Percentiles rank a stretch among this genome's conserved stretches.
phyloP scores from a whole-genome alignment of 2,797 vertebrate genomes.

The Thripadectes ignobilis region DNA sequence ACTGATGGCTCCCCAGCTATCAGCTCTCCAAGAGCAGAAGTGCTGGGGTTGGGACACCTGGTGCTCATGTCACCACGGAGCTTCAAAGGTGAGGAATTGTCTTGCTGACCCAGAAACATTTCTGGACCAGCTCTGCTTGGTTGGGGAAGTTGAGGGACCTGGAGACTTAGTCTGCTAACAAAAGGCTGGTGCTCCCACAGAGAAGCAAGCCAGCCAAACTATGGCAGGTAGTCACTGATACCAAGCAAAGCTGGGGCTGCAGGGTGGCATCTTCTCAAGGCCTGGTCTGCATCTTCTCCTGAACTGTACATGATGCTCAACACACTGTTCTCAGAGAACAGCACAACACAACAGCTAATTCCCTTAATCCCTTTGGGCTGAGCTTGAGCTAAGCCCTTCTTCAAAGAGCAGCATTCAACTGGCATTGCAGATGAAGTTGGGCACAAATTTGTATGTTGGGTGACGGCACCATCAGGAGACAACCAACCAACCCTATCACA shows the following conservation, averaged over 20 bases:
- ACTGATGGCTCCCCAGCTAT: not conserved
- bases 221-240: not conserved
- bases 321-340: not conserved
- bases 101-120: not conserved
- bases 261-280: not conserved
- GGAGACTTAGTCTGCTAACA: not conserved
- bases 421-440: fast-evolving
- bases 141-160: not conserved
- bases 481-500: not conserved
- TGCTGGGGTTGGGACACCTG: fast-evolving
- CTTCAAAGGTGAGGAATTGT: not conserved
- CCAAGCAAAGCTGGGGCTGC: not conserved
- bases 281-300: not conserved
- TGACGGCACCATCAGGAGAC: not conserved
- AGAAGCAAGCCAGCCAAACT: not conserved
- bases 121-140: not conserved
- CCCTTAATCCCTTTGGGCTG: not conserved
- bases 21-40: not conserved
- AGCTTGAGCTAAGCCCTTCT: not conserved
- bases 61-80: not conserved
- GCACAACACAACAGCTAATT: not conserved
- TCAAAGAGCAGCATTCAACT: not conserved
- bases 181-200: not conserved
- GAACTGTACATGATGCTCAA: not conserved
- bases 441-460: not conserved